Evolutionary conservation across 92 coral and sea anemone species (phyloP), one percentile per base, ranked within the genome.

Genomic region (Virgularia gustaviana): DNA sequence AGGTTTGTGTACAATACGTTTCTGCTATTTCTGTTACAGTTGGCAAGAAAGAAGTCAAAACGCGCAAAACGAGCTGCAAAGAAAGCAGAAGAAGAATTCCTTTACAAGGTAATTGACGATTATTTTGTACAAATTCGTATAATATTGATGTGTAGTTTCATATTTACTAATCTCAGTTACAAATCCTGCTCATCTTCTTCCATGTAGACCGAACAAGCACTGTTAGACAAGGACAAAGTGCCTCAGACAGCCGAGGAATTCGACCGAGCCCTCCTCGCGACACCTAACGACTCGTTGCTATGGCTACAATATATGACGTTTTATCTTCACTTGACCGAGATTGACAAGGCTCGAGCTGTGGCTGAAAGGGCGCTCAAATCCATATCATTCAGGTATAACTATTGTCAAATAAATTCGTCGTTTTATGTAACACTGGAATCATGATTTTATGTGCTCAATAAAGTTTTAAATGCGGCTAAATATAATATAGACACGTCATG

Each of bases 251-350:
- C 94, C 3, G 98, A 89, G 44, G 98, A 92, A 31, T 92, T 92
- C 75, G 98, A 92, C 70, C 85, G 98, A 27, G 78, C 85, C 32
- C 88, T 89, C 16, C 75, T 92, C 34, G 80, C 98, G 0, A 86
- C 96, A 1, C 98, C 98, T 34, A 85, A 86, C 62, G 90, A 88
- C 78, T 92, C 98, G 4, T 89, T 92, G 6, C 84, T 88, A 63
- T 92, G 96, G 98, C 36, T 92, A 19, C 98, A 92, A 74, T 92
- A 92, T 80, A 92, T 92, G 98, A 94, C 98, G 34, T 92, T 81
- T 64, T 89, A 92, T 52, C 90, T 92, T 37, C 98, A 89, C 60
- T 79, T 86, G 31, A 87, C 98, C 5, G 96, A 92, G 86, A 75
- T 92, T 30, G 98, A 92, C 75, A 92, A 87, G 79, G 98, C 98